phyloP scores from a whole-genome alignment of 2,113 vertebrate species.

The Amphilophus citrinellus region DNA sequence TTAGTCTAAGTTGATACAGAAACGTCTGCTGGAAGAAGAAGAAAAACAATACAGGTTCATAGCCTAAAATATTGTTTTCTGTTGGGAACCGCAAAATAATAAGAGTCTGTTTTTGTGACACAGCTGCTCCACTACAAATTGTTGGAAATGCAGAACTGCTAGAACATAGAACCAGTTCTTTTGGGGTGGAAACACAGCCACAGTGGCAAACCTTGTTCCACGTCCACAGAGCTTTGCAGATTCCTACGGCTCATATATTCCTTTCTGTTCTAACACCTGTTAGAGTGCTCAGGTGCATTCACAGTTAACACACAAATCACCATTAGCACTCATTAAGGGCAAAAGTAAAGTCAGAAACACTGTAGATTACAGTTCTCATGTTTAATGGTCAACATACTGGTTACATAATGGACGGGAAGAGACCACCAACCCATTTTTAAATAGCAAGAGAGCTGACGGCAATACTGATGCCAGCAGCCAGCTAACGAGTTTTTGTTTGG shows the following conservation, averaged over 20 bases:
- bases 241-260: too few species aligned
- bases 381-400: neutral
- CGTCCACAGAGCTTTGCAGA: too few species aligned
- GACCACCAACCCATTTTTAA: accelerated
- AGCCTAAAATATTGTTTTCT: neutral
- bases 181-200: too few species aligned
- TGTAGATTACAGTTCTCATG: too few species aligned
- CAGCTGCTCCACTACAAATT: neutral
- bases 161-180: too few species aligned
- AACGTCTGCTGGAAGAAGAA: neutral
- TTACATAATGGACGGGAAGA: neutral
- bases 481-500: neutral
- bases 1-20: neutral
- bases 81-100: neutral
- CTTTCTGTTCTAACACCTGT: too few species aligned
- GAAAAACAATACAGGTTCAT: neutral
- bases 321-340: too few species aligned
- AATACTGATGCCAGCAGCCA: neutral
- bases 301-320: too few species aligned
- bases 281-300: too few species aligned
- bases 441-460: neutral
- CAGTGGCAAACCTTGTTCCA: too few species aligned
- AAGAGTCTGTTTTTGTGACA: neutral
- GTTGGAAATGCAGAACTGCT: neutral
- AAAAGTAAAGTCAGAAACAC: too few species aligned